Conservation (phyloP, 2,113 vertebrate species). For the Ammodytes marinus region DNA sequence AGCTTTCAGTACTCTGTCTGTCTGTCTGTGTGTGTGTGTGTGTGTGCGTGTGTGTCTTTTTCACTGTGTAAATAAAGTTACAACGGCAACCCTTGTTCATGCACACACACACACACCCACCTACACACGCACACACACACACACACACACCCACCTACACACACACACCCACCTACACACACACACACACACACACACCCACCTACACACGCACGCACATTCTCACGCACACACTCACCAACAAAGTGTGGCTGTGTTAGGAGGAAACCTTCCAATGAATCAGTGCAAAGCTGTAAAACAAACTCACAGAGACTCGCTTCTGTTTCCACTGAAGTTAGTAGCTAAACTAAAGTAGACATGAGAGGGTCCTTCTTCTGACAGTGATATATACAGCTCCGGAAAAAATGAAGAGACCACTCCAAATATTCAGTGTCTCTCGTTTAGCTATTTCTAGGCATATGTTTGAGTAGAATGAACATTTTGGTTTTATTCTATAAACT, state of each 20-base stretch:
- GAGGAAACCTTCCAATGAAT: slow-evolving; percentile 11
- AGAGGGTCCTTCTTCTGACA: no score
- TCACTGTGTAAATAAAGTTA: slow-evolving; percentile 43
- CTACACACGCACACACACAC: background rate
- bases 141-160: slow-evolving; percentile 5
- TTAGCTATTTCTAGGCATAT: no score
- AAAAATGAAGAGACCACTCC: no score
- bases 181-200: slow-evolving; percentile 15
- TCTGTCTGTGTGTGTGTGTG: background rate
- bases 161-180: slow-evolving; percentile 19
- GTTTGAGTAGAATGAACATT: no score
- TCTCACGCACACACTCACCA: slow-evolving; percentile 11
- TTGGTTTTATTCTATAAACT: no score
- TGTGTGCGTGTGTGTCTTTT: background rate
- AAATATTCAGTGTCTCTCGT: no score
- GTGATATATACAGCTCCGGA: no score
- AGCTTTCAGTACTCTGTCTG: slow-evolving; percentile 3
- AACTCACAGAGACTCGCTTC: background rate
- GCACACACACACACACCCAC: slow-evolving; percentile 15
- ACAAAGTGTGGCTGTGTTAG: background rate
- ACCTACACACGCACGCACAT: background rate
- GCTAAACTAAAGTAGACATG: no score
- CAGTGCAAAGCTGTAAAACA: slow-evolving; percentile 18
- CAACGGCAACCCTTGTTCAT: slow-evolving; percentile 17
- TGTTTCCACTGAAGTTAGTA: slow-evolving; percentile 7